Evolutionary conservation across 2,797 vertebrate genomes (phyloP), one percentile per base, ranked within the genome.

Genomic region (Philypnodon macrostomus): DNA sequence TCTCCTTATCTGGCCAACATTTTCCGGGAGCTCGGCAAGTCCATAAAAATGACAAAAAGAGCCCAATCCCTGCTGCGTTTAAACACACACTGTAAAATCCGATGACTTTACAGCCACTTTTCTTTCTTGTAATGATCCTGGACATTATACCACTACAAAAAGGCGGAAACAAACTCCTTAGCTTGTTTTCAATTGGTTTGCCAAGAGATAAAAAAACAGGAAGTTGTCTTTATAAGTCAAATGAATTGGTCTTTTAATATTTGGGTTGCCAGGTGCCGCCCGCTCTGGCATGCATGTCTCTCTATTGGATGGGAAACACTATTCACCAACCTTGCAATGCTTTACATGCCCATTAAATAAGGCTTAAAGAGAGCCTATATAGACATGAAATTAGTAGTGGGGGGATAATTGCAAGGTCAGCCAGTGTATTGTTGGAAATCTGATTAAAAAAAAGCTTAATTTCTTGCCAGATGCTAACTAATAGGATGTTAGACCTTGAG

Each of bases 321-420:
- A 60, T 79, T 85, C 69, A 67, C 60, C 42, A 63, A 58, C 66
- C 65, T 73, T 61, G 39, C 53, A 71, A 63, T 70, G 63, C 58
- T 81, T 81, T 77, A 76, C 75, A 78, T 54, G 61, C 36, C 70
- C 58, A 70, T 85, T 84, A 83, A 83, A 82, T 76, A 64, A 41
- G 67, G 54, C 79, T 74, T 76, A 80, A 63, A 77, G 52, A 40
- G 63, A 48, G 52, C 47, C 67, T 41, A 67, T 73, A 46, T 44
- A 73, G 73, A 80, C 53, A 69, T 72, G 54, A 70, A 80, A 84
- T 74, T 52, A 75, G 72, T 60, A 1, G 19, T 40, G 50, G 33
- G 51, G 55, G 53, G 70, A 67, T 70, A 76, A 77, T 62, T 76
- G 63, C 44, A 79, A 79, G 73, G 75, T 75, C 66, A 60, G 13